These are phyloP conservation scores for Clarias gariepinus DNA, from an alignment of 2,113 vertebrate genomes.

Conservation along the genomic window DNA sequence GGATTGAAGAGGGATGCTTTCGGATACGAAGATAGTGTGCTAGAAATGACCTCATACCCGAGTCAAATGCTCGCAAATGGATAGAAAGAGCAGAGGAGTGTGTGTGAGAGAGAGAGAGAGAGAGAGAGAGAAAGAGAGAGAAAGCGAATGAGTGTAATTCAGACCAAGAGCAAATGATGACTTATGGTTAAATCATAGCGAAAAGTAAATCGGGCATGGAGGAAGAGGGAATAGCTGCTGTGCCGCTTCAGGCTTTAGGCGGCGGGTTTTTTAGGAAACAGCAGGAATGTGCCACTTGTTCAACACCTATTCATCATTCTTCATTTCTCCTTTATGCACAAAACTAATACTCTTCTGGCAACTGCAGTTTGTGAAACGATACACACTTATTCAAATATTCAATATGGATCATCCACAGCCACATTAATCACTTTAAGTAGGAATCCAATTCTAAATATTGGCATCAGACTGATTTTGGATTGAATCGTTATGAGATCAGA, in stretches of 20 bases:
- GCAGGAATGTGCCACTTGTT: conserved; percentile 18
- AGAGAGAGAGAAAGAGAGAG: not conserved
- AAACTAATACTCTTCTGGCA: conserved; percentile 4
- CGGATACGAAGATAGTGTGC: conserved; percentile 4
- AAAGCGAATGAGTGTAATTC: not conserved
- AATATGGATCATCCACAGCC: not conserved
- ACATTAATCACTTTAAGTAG: not conserved
- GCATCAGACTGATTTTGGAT: not conserved
- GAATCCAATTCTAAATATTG: not conserved
- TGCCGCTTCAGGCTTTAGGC: not conserved
- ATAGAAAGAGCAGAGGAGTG: not conserved
- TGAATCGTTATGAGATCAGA: not conserved
- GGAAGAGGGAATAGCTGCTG: not conserved
- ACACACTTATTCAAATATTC: conserved; percentile 4
- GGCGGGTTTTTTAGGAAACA: not conserved
- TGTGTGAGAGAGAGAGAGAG: not conserved
- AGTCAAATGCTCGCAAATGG: conserved; percentile 6
- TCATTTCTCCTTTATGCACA: not conserved
- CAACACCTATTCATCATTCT: conserved; percentile 11
- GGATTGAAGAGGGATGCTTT: conserved; percentile 26
- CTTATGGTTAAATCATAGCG: conserved; percentile 1
- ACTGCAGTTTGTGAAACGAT: not conserved
- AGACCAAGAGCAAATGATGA: not conserved
- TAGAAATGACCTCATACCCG: not conserved
- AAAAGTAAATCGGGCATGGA: conserved; percentile 6